Percentiles rank a stretch among this genome's conserved stretches.
phyloP scores from a whole-genome alignment of 1,140 invertebrate genomes.

The Triops cancriformis region DNA sequence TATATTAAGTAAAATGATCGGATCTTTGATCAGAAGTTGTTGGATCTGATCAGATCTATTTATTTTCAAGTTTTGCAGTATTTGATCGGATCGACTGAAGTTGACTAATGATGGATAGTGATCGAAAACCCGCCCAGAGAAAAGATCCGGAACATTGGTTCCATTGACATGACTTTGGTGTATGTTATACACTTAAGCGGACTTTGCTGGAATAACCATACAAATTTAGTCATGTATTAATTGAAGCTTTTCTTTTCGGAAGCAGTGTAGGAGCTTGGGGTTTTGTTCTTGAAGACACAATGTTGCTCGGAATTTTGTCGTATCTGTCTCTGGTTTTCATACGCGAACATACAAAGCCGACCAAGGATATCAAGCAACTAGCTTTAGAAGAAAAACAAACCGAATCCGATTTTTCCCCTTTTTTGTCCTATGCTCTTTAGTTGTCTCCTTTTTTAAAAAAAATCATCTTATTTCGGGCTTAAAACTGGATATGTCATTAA shows the following conservation, averaged over 20 bases:
- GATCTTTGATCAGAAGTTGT: no score
- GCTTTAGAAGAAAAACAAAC: background rate
- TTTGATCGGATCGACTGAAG: no score
- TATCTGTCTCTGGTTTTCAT: constrained; percentile 14
- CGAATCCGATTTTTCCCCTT: background rate
- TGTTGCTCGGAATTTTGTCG: constrained; percentile 7
- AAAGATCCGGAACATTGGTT: no score
- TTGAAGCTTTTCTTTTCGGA: background rate
- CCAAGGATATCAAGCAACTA: constrained; percentile 11
- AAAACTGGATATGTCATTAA: background rate
- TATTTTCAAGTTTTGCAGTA: no score
- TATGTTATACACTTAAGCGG: no score
- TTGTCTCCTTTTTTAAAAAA: background rate
- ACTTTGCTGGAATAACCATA: no score
- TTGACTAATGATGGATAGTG: no score
- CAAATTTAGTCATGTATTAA: background rate
- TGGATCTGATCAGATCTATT: no score
- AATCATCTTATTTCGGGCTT: constrained; percentile 1
- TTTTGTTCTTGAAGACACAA: constrained; percentile 11
- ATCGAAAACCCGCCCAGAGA: no score
- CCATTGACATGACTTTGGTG: no score
- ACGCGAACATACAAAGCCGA: background rate
- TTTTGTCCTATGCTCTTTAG: constrained; percentile 1
- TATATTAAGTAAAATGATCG: no score
- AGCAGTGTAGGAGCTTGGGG: background rate